Base-by-base conservation (phyloP, 2,113 vertebrate genomes). In the Megaceryle maxima region DNA sequence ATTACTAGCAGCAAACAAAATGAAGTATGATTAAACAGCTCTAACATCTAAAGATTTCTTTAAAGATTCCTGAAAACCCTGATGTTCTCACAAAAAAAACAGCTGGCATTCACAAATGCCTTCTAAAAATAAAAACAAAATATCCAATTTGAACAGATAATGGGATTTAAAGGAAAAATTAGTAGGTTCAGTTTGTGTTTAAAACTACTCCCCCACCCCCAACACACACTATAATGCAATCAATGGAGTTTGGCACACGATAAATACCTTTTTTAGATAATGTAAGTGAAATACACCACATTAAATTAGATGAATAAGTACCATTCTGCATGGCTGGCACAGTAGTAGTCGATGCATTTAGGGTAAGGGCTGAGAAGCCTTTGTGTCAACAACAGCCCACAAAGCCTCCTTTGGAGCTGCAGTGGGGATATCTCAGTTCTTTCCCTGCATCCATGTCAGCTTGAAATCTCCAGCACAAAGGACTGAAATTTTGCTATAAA, bases 261-360 rank as follows among this genome's bases (percentile, higher is more conserved):
- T 94, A 87, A 97, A 94, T 86, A 78, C 66, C 17, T 41, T 87
- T 92, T 85, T 77, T 53, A 55, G 85, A 68, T 66, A 69, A 88
- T 17, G 46, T 11, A 69, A 89, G 51, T 31, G 56, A 94, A 93
- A 67, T 12, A 51, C 51, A 67, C 26, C 68, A 17, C 64, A 90
- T 67, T 33, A 86, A 70, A 88, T 90, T 21, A 83, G 69, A 91
- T 92, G 88, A 95, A 95, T 95, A 84, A 95, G 79, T 16, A 73
- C 79, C 43, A 95, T 93, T 94, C 88, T 97, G 51, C 6, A 2
- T 0, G 6, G 80, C 48, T 95, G 92, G 96, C 88, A 92, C 73
- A 90, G 88, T 73, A 86, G 90, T 7, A 80, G 55, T 9, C 0
- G 14, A 68, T 48, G 87, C 62, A 87, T 93, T 94, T 75, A 95